Evolutionary conservation across 2,888 invertebrate genomes (phyloP), one percentile per base, ranked within the genome.

Genomic region (Idaea dimidiata): DNA sequence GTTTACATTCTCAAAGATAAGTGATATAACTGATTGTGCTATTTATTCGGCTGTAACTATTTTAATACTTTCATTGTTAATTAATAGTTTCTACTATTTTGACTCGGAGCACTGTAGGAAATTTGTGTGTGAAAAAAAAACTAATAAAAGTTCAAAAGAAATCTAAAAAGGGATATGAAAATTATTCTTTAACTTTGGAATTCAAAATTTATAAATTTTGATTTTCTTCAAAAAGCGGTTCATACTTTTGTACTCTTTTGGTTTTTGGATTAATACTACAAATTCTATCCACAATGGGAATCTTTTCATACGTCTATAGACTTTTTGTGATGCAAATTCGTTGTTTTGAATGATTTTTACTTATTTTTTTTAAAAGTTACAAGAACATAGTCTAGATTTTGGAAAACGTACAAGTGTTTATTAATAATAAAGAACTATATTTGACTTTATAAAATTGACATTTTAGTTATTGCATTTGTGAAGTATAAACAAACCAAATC

Each of bases 301-400:
- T 90, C 77, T 88, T 84, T 79, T 88, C 90, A 31, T 91, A 91
- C 70, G 88, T 91, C 0, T 92, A 90, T 70, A 80, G 91, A 74
- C 81, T 91, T 60, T 91, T 91, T 78, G 90, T 91, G 6, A 91
- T 87, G 89, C 74, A 79, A 59, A 60, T 59, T 67, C 72, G 73
- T 61, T 74, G 77, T 63, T 67, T 79, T 1, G 78, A 81, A 79
- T 81, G 78, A 80, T 59, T 66, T n/a, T 33, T 55, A 24, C 2
- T n/a, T 66, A 31, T 56, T 58, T 24, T 24, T 24, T 24, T 24
- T 24, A 3, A 24, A 24, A 24, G 24, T 24, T 24, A 24, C 24
- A 24, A 24, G 5, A 24, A 24, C 5, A 1, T 24, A 24, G 24
- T 24, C 24, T 24, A 24, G 24, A 24, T 24, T 24, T 24, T 24